Base-by-base conservation (phyloP, 2,797 vertebrate genomes). In the Onychomys arenicola region DNA sequence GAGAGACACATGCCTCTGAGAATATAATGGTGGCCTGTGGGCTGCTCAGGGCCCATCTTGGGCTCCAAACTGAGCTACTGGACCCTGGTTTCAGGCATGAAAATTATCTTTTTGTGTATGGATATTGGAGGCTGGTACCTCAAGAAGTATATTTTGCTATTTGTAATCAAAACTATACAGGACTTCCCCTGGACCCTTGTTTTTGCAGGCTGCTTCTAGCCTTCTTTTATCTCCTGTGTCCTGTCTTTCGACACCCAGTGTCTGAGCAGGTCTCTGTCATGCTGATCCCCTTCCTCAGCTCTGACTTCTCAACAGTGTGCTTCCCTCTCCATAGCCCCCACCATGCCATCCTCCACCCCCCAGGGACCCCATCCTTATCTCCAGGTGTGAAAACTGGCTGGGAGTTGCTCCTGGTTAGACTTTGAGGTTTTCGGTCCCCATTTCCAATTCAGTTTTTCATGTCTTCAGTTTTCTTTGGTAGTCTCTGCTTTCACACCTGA, bases 331-430 rank as follows among this genome's bases (percentile, higher is more conserved):
- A 40, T 40, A 19, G 10, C 40, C 37, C 27, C 10, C 17, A 8
- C 7, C 2, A 12, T 25, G 1, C 40, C 4, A 0, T 23, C 34
- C 2, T 13, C 37, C 32, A 3, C 0, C 19, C 5, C 32, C 23
- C 6, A 3, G 23, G 6, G 16, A 14, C 3, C 32, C 34, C 65
- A 67, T 67, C 61, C 34, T 49, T 34, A 17, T 14, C 46, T 37
- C 34, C 37, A 34, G 19, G 4, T 83, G 4, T 83, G 81, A 43
- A 63, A 40, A 43, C 25, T 63, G 40, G 27, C 27, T 77, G 76
- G 9, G 16, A 43, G 27, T 32, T 8, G 2, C 3, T 29, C 17
- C 75, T 78, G 43, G 57, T 80, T 76, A 59, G 46, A 10, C 34
- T 49, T 49, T 59, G 32, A 11, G 23, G 8, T 71, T 88, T 84